A percentile compares a stretch with the other conserved stretches of the same genome.
Conservation (phyloP, 2,797 vertebrate species). For the Sebastes matsubarae region DNA sequence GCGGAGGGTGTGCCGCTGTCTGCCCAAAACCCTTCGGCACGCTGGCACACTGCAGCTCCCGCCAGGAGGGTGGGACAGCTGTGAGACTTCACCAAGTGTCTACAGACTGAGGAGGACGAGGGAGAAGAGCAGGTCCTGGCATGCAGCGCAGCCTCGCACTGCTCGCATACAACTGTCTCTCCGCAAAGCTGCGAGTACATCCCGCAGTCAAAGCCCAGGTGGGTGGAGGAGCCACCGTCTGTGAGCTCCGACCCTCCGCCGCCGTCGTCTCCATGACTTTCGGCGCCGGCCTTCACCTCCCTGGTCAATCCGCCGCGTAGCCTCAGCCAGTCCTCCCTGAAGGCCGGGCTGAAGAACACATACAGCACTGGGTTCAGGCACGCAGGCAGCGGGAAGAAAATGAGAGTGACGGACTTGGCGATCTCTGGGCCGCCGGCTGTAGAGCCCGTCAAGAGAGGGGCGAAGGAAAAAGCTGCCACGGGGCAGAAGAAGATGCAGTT, state of each 20-base stretch:
- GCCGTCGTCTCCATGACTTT: conserved; percentile 60
- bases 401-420: conserved; percentile 95
- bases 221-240: conserved; percentile 78
- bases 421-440: conserved; percentile 92
- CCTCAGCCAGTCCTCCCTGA: conserved; percentile 94
- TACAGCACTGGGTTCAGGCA: conserved; percentile 96
- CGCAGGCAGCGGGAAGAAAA: conserved; percentile 95
- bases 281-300: conserved; percentile 58
- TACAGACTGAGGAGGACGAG: conserved; percentile 85
- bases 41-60: conserved; percentile 78
- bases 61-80: conserved; percentile 90
- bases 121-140: conserved; percentile 84
- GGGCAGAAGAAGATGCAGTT: conserved; percentile 99
- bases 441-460: conserved; percentile 87
- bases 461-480: conserved; percentile 95
- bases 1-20: conserved; percentile 91
- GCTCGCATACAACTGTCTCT: conserved; percentile 87
- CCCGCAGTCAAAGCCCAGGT: conserved; percentile 90
- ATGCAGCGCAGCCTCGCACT: conserved; percentile 89
- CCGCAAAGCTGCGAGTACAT: conserved; percentile 88
- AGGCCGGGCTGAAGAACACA: conserved; percentile 95
- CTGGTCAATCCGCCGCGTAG: conserved; percentile 72
- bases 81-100: conserved; percentile 96
- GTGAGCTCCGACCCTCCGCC: conserved; percentile 74
- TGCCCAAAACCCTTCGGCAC: conserved; percentile 89